Base-by-base conservation (phyloP, 2,113 vertebrate species). In the Microcebus murinus region DNA sequence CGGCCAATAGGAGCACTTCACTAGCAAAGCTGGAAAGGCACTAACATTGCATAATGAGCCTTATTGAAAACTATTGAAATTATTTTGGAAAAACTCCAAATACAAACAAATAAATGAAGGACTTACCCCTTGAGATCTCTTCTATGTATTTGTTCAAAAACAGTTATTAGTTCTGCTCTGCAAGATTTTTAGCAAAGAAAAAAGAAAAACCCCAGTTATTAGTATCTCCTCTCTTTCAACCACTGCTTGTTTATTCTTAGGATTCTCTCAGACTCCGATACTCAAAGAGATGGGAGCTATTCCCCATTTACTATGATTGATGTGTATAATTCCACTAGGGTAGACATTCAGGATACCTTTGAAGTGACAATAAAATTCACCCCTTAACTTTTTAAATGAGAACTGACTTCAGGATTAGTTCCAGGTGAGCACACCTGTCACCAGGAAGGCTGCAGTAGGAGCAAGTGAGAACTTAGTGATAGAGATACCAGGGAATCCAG, bases 61-160 rank as follows among this genome's bases (percentile, higher is more conserved):
- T 81, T 81, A 67, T 1, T 83, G 74, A 93, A 93, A 93, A 92
- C 61, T 67, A 31, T 29, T 73, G 76, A 90, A 95, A 45, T 68
- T 52, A 67, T 34, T 93, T 71, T 67, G 55, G 27, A 96, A 63
- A 21, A 97, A 93, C 14, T 31, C 12, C 61, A 79, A 81, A 93
- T 34, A 65, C 42, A 48, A 52, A 92, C 63, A 90, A 90, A 67
- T 70, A 87, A 80, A 36, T 74, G 52, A 79, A 83, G 6, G 17
- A 50, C 50, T 4, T 76, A 11, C n/a, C 67, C 39, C 9, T 74
- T 74, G 34, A 76, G 27, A 45, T 85, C 27, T 87, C 45, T 68
- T 74, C 59, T 70, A 65, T 27, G 45, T 20, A 63, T 55, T 81
- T 76, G 71, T 61, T 83, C 21, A 87, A 81, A 81, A 88, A 11